phyloP scores from a whole-genome alignment of 2,888 invertebrate species.

The Ernsta delagoae region DNA sequence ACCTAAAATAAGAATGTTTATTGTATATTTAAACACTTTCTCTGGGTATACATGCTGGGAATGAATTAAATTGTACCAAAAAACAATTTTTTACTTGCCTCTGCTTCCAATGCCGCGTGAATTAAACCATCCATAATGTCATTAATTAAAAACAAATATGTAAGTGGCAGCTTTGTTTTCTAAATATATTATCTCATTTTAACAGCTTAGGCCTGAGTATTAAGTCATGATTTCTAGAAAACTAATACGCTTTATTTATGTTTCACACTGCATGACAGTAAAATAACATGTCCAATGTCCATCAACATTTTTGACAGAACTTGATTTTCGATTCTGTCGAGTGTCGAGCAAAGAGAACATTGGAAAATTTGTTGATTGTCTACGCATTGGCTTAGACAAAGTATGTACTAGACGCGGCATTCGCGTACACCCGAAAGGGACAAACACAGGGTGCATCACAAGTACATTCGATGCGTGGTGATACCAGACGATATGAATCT shows the following conservation, averaged over 20 bases:
- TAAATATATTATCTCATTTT: conserved; percentile 76
- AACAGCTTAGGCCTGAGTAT: conserved; percentile 74
- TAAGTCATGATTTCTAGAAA: conserved; percentile 83
- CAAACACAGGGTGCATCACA: no score
- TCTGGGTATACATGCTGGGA: conserved; percentile 34
- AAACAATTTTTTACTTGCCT: conserved; percentile 72
- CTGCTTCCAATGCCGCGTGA: conserved; percentile 85
- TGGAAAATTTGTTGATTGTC: no score
- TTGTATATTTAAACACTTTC: conserved; percentile 42
- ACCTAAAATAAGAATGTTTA: conserved; percentile 62
- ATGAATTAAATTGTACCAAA: conserved; percentile 50
- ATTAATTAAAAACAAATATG: conserved; percentile 78
- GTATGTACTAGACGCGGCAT: no score
- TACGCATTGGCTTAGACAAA: no score
- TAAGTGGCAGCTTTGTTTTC: conserved; percentile 70
- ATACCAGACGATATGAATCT: no score
- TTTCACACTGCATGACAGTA: conserved; percentile 83
- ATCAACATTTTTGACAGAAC: conserved; percentile 77
- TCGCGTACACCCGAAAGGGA: no score
- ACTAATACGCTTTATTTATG: conserved; percentile 83
- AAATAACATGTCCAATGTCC: conserved; percentile 81
- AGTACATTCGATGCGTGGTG: no score
- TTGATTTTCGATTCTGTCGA: no score
- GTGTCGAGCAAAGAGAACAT: no score
- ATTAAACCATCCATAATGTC: conserved; percentile 85